A percentile compares a stretch with the other conserved stretches of the same genome.
These are phyloP conservation scores for Pterocles burchelli DNA, from an alignment of 2,113 vertebrate species.

Conservation along the genomic window DNA sequence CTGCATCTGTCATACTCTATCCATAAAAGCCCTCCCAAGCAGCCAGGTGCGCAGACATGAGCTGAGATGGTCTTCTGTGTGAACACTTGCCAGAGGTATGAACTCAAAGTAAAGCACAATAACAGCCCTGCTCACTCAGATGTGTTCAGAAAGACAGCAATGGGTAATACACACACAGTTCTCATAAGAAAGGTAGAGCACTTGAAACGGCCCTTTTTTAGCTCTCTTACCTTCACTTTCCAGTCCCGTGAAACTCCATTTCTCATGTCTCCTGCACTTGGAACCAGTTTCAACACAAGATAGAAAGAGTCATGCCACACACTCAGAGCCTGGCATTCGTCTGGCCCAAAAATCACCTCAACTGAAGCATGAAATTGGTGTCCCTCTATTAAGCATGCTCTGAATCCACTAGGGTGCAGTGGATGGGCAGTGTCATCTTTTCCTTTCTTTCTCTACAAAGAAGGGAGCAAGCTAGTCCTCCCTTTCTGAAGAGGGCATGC, in stretches of 20 bases:
- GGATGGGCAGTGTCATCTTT: not conserved
- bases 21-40: not conserved
- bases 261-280: not conserved
- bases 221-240: not conserved
- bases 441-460: not conserved
- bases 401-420: not conserved
- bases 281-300: not conserved
- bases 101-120: not conserved
- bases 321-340: not conserved
- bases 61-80: not conserved
- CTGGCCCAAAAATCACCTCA: not conserved
- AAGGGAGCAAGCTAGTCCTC: not conserved
- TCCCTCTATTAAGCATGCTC: not conserved
- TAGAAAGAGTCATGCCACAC: accelerated
- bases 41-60: not conserved
- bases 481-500: not conserved
- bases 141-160: accelerated
- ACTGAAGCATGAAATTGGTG: not conserved
- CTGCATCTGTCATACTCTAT: not conserved
- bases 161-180: accelerated
- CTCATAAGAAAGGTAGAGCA: not conserved
- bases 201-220: not conserved
- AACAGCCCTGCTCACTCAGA: not conserved
- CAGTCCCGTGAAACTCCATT: not conserved
- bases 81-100: not conserved